Conservation (phyloP, 1,140 invertebrate species). For the Drosophila tani region DNA sequence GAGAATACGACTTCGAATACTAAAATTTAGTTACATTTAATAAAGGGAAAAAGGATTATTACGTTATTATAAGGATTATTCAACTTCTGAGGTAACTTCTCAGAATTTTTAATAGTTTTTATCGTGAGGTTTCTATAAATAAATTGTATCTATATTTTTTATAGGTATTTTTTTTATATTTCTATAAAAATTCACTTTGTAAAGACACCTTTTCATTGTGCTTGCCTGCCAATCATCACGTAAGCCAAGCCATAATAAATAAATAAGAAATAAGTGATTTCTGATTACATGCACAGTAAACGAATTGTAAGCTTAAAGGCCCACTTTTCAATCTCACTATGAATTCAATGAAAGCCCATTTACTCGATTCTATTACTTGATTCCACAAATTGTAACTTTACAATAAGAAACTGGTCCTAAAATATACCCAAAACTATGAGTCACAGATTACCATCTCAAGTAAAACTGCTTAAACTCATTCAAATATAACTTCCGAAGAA, state of each 20-base stretch:
- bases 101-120: neutral
- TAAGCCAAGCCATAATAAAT: neutral
- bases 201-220: neutral
- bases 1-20: neutral
- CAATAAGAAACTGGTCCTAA: neutral
- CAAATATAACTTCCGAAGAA: no score
- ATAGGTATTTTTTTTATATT: no score
- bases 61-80: no score
- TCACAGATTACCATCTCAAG: no score
- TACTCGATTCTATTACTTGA: neutral
- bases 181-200: neutral
- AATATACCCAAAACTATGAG: neutral
- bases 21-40: no score
- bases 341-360: neutral
- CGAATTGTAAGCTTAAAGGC: neutral
- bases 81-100: neutral
- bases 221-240: conserved; percentile 1
- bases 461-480: neutral
- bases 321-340: no score
- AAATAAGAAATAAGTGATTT: neutral
- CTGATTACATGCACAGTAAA: neutral
- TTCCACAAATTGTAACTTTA: neutral
- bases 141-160: no score
- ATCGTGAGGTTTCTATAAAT: no score
- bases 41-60: neutral